These are phyloP conservation scores for Actias luna DNA, from an alignment of 2,888 invertebrate species.

Conservation along the genomic window DNA sequence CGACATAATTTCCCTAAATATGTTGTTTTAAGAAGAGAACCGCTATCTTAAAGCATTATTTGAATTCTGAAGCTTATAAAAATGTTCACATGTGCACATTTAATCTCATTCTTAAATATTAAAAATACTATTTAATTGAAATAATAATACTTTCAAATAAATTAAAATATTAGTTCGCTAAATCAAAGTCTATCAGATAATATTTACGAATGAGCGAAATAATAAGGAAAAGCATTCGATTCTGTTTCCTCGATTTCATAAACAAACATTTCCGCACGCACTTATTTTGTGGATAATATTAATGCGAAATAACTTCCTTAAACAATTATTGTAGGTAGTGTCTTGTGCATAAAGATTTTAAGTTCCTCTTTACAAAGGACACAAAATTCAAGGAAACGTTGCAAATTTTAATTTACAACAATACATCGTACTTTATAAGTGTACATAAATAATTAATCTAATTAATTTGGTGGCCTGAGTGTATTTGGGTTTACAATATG, in stretches of 20 bases:
- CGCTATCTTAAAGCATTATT: too few relatives aligned
- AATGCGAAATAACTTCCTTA: constrained; percentile 2
- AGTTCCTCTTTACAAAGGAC: background rate
- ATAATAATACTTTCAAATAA: background rate
- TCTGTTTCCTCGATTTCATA: background rate
- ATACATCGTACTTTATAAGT: too few relatives aligned
- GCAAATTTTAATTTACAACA: background rate
- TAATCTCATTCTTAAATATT: too few relatives aligned
- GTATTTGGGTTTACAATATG: background rate
- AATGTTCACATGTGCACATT: too few relatives aligned
- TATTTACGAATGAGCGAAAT: too few relatives aligned
- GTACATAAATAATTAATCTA: background rate
- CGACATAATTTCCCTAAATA: too few relatives aligned
- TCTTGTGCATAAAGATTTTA: background rate
- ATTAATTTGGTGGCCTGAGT: background rate
- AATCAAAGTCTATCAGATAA: background rate
- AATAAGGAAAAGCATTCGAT: background rate
- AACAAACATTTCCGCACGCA: background rate
- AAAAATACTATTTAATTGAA: too few relatives aligned
- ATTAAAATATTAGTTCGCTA: background rate
- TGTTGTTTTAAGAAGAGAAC: too few relatives aligned
- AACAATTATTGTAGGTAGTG: too few relatives aligned
- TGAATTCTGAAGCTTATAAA: too few relatives aligned
- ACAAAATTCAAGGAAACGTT: background rate
- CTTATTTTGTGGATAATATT: background rate